These are phyloP conservation scores for Trachelus stipa DNA, from an alignment of 2,888 invertebrate species.

Conservation along the genomic window DNA sequence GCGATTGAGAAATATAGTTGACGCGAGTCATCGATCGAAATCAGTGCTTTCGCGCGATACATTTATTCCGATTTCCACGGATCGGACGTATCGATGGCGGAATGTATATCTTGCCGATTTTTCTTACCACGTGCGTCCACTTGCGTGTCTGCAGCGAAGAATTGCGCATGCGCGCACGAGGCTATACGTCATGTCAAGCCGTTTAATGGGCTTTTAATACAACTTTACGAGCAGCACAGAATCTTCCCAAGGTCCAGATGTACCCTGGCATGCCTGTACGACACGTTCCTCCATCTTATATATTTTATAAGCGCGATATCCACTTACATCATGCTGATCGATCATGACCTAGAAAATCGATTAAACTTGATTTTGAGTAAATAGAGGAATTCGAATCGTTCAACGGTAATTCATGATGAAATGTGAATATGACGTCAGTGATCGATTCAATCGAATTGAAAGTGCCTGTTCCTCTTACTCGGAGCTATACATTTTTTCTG, in stretches of 20 bases:
- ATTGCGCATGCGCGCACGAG: conserved; percentile 41
- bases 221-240: conserved; percentile 39
- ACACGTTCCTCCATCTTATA: neutral
- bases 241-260: neutral
- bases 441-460: neutral
- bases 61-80: conserved; percentile 1
- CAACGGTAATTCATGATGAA: neutral
- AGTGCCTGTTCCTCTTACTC: neutral
- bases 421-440: neutral
- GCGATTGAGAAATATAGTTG: conserved; percentile 8
- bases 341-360: neutral
- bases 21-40: conserved; percentile 5
- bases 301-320: neutral
- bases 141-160: conserved; percentile 20
- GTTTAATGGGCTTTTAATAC: conserved; percentile 58
- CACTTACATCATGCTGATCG: neutral
- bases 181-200: conserved; percentile 53
- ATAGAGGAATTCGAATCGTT: neutral
- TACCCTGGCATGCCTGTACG: neutral
- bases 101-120: conserved; percentile 1
- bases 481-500: neutral
- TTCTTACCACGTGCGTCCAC: neutral
- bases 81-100: neutral
- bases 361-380: too few species aligned
- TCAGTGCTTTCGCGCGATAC: neutral